A percentile compares a stretch with the other conserved stretches of the same genome.
phyloP scores from a whole-genome alignment of 2,797 vertebrate genomes.

The Dryobates pubescens region DNA sequence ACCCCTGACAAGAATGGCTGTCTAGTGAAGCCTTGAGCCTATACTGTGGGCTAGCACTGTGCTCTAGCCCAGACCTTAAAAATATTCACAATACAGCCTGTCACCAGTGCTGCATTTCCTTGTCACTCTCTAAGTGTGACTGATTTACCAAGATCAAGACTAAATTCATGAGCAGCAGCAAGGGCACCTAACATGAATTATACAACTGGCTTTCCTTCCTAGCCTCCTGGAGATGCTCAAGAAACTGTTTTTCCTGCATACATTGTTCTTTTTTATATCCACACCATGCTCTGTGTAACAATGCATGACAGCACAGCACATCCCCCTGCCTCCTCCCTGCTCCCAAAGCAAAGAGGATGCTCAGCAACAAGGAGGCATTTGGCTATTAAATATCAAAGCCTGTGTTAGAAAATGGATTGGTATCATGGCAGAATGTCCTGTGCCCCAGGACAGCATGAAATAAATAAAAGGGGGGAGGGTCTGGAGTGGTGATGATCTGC shows the following conservation, averaged over 20 bases:
- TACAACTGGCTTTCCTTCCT: constrained; percentile 17
- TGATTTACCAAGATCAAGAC: constrained; percentile 52
- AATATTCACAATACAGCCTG: neutral
- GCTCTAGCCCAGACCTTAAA: neutral
- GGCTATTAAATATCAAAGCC: neutral
- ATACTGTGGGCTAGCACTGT: neutral
- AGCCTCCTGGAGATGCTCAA: neutral
- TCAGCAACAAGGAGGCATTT: neutral
- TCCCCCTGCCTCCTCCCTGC: neutral
- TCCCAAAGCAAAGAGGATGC: neutral
- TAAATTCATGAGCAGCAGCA: constrained; percentile 38
- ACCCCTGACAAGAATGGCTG: neutral
- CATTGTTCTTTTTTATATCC: constrained; percentile 21
- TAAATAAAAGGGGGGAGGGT: neutral
- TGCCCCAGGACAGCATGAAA: neutral
- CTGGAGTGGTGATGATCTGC: neutral
- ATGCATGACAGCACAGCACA: neutral
- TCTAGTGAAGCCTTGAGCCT: neutral
- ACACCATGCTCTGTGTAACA: neutral
- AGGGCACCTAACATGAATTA: constrained; percentile 57
- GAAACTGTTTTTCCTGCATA: neutral
- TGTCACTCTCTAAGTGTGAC: constrained; percentile 54
- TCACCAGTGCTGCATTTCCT: neutral
- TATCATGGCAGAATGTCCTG: neutral
- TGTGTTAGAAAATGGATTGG: neutral